Percentiles rank a stretch among this genome's conserved stretches.
These are phyloP conservation scores for Cheilosia impressa DNA, from an alignment of 2,888 invertebrate genomes.

Conservation along the genomic window DNA sequence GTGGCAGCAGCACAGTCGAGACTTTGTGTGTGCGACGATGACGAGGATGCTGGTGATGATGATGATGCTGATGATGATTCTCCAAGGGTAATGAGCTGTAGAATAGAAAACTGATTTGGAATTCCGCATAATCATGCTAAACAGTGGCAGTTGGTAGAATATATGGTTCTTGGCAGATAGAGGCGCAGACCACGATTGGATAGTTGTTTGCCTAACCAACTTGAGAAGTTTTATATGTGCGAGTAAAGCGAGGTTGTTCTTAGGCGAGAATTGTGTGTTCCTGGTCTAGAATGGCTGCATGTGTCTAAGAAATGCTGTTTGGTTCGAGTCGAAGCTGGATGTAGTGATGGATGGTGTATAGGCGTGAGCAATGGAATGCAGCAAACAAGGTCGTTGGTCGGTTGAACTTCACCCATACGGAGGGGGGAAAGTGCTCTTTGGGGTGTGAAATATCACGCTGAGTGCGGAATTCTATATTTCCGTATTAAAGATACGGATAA, in stretches of 20 bases:
- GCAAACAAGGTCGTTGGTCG: conserved; percentile 68
- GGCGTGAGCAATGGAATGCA: conserved; percentile 51
- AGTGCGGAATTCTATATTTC: not conserved
- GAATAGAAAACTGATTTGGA: conserved; percentile 70
- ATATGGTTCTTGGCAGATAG: conserved; percentile 38
- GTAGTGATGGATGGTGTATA: conserved; percentile 57
- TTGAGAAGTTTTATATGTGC: conserved; percentile 14
- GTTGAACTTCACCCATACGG: conserved; percentile 39
- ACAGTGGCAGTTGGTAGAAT: conserved; percentile 56
- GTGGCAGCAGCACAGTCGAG: not conserved
- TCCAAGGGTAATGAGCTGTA: conserved; percentile 71
- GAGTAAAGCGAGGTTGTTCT: conserved; percentile 30
- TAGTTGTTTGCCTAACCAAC: conserved; percentile 44
- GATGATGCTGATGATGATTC: conserved; percentile 37
- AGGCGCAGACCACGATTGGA: conserved; percentile 32
- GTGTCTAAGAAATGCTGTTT: conserved; percentile 29
- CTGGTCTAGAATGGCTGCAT: conserved; percentile 46
- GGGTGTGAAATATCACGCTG: conserved; percentile 64
- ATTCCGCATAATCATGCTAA: conserved; percentile 75
- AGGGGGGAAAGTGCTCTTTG: conserved; percentile 47
- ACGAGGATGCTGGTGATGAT: conserved; percentile 31
- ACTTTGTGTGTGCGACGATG: not conserved
- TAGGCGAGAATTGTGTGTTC: conserved; percentile 25
- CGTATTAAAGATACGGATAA: not conserved
- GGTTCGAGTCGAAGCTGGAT: conserved; percentile 38